Conservation (phyloP, 2,113 vertebrate species). For the Garra rufa region DNA sequence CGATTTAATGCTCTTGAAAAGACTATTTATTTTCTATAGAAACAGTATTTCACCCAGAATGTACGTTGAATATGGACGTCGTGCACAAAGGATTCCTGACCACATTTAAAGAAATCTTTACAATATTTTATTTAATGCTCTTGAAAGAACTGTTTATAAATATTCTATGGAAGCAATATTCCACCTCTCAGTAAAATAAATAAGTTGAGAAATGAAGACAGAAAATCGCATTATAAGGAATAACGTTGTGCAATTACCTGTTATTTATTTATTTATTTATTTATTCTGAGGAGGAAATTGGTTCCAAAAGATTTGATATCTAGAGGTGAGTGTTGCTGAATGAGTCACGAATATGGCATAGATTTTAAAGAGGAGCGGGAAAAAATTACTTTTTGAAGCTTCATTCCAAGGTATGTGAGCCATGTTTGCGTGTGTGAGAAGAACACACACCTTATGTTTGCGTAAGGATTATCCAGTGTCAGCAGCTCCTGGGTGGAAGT, state of each 20-base stretch:
- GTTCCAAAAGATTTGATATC: neutral
- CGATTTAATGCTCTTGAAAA: neutral
- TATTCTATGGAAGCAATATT: neutral
- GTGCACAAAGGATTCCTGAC: no score
- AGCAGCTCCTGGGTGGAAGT: constrained; percentile 22
- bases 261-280: neutral
- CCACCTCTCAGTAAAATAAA: neutral
- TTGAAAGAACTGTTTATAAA: neutral
- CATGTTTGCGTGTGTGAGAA: neutral
- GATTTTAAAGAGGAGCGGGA: neutral
- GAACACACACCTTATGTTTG: constrained; percentile 9
- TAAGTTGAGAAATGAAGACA: neutral
- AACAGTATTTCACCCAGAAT: no score
- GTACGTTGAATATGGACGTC: neutral
- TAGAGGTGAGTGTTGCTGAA: neutral
- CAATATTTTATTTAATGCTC: neutral
- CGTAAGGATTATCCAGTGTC: constrained; percentile 19
- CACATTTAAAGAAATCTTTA: neutral
- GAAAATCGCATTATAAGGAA: neutral
- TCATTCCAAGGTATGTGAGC: neutral
- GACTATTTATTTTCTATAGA: neutral
- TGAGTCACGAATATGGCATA: neutral
- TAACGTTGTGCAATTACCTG: neutral
- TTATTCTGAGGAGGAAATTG: neutral
- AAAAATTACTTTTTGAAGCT: neutral